phyloP scores from a whole-genome alignment of 2,797 vertebrate species.

The Alauda arvensis region DNA sequence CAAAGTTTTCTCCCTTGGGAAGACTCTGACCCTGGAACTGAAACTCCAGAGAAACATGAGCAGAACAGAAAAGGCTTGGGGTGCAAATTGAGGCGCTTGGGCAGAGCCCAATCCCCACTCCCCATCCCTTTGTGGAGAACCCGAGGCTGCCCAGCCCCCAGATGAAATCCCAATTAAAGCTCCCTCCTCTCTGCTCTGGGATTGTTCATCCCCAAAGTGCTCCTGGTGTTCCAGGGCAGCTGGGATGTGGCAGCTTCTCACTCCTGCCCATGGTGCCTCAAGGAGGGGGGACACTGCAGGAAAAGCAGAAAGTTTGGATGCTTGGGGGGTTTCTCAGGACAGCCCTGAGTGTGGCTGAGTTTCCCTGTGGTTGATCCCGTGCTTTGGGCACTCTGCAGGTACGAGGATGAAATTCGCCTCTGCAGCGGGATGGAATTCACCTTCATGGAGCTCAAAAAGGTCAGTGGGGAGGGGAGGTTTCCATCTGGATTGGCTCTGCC shows the following conservation, averaged over 20 bases:
- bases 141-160: neutral
- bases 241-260: neutral
- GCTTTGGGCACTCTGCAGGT: neutral
- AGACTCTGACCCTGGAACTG: neutral
- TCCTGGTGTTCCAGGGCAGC: neutral
- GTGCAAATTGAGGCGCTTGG: neutral
- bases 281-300: neutral
- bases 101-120: neutral
- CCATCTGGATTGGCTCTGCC: neutral
- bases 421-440: slow-evolving; percentile 91
- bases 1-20: neutral
- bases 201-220: neutral
- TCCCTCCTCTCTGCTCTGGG: neutral
- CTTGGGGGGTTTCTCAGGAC: neutral
- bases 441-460: slow-evolving; percentile 93
- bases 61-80: neutral
- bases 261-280: neutral
- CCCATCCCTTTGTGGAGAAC: neutral
- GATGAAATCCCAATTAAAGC: neutral
- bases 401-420: slow-evolving; percentile 88
- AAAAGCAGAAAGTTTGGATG: neutral
- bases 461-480: slow-evolving; percentile 41
- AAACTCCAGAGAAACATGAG: neutral
- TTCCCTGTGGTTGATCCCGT: neutral
- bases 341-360: neutral